phyloP scores from a whole-genome alignment of 2,797 vertebrate species.

The Coracias cyanogaster region DNA sequence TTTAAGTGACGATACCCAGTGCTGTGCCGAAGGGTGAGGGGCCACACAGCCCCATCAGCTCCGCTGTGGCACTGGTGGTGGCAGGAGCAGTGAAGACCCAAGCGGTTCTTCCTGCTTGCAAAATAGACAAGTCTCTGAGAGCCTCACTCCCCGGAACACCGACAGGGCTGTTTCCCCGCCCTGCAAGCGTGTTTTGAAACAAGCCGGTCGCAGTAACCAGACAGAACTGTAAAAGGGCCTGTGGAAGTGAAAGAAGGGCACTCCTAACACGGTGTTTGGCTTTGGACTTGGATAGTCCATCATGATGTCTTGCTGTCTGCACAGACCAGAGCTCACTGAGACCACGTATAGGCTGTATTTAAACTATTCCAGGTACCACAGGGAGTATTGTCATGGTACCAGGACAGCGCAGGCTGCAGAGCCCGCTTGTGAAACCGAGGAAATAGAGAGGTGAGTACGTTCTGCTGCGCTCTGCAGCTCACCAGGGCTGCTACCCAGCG shows the following conservation, averaged over 20 bases:
- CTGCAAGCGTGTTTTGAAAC: background rate
- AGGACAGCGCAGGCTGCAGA: background rate
- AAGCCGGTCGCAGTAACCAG: background rate
- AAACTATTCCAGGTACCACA: constrained; percentile 7
- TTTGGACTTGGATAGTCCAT: background rate
- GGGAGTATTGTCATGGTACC: background rate
- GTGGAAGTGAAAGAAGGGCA: background rate
- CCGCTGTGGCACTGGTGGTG: background rate
- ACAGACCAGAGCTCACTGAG: background rate
- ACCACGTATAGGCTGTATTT: background rate
- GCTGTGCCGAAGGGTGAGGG: background rate
- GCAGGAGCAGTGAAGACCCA: background rate
- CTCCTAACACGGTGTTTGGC: background rate
- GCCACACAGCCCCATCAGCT: background rate
- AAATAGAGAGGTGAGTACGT: background rate
- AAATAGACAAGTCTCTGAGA: background rate
- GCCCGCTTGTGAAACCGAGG: background rate
- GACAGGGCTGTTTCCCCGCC: background rate
- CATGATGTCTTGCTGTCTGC: background rate
- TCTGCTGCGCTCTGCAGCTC: background rate
- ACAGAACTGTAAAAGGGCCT: background rate
- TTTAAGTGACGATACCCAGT: background rate
- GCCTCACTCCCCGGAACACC: background rate
- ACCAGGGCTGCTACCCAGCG: background rate
- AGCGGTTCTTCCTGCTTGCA: background rate